phyloP scores from a whole-genome alignment of 1,140 invertebrate species.

The Papilio machaon region DNA sequence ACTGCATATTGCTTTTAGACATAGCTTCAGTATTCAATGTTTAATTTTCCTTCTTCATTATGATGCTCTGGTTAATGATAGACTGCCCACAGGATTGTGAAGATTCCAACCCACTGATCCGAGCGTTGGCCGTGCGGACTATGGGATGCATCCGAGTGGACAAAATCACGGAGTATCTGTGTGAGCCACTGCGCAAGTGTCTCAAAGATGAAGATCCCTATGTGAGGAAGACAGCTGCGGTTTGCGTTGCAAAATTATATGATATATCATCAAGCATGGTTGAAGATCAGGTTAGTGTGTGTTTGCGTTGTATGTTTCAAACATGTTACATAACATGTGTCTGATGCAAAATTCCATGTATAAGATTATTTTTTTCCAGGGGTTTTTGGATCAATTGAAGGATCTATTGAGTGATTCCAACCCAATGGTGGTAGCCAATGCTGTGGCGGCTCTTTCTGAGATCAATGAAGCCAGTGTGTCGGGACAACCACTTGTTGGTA shows the following conservation, averaged over 20 bases:
- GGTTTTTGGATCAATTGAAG: conserved; percentile 98
- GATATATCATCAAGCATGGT: conserved; percentile 99
- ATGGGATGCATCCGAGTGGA: conserved; percentile 99
- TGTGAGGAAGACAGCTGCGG: conserved; percentile 99
- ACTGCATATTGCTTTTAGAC: conserved; percentile 68
- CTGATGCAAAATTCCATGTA: not conserved
- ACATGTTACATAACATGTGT: not conserved
- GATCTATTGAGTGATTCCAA: conserved; percentile 99
- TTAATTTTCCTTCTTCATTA: conserved; percentile 60
- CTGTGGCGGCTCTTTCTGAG: conserved; percentile 98
- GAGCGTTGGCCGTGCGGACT: conserved; percentile 98
- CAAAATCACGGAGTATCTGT: conserved; percentile 99
- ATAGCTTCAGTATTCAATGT: conserved; percentile 73
- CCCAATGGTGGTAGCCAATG: conserved; percentile 99
- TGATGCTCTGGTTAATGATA: conserved; percentile 56
- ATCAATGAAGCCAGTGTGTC: conserved; percentile 98
- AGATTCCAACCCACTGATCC: conserved; percentile 99
- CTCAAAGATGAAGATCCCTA: conserved; percentile 99
- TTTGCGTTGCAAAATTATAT: conserved; percentile 99
- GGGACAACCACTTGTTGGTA: conserved; percentile 93
- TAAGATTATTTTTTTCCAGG: conserved; percentile 83
- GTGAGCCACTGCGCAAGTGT: conserved; percentile 99
- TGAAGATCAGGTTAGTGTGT: conserved; percentile 87
- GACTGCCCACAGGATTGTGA: conserved; percentile 94
- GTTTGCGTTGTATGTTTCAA: not conserved